Conservation (phyloP, 23 tunicate species). For the Ascidia mentula region DNA sequence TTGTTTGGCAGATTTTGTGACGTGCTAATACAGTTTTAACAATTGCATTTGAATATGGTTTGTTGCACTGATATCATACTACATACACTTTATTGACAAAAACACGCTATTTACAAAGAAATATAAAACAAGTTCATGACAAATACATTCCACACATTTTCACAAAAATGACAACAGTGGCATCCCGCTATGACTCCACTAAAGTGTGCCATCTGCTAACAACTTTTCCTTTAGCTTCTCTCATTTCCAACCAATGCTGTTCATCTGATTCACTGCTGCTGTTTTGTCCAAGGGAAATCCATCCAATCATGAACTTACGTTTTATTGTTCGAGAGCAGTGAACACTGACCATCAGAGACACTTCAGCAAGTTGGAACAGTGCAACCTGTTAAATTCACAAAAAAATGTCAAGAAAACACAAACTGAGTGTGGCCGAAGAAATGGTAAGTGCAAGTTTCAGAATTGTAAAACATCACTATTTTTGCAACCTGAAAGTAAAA, state of each 20-base stretch:
- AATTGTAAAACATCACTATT: background rate
- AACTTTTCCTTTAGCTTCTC: constrained; percentile 57
- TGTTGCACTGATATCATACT: no score
- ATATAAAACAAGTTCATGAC: no score
- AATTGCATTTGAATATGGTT: no score
- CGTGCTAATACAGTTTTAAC: no score
- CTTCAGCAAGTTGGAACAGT: constrained; percentile 81
- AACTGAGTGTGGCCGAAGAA: background rate
- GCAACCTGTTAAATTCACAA: constrained; percentile 59
- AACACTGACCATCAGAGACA: constrained; percentile 94
- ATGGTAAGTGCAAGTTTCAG: background rate
- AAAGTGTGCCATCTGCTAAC: constrained; percentile 98
- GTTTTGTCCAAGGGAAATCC: constrained; percentile 90
- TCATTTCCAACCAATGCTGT: constrained; percentile 97
- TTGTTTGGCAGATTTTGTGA: no score
- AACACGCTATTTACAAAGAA: no score
- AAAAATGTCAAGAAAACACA: background rate
- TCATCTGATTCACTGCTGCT: constrained; percentile 82
- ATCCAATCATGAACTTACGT: constrained; percentile 87
- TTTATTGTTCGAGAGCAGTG: constrained; percentile 58
- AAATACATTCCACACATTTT: no score
- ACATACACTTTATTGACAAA: no score
- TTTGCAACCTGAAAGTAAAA: constrained; percentile 98
- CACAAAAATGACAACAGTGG: no score
- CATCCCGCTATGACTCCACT: constrained; percentile 57